phyloP scores from a whole-genome alignment of 2,888 invertebrate genomes.

The Cephus pygmeus region DNA sequence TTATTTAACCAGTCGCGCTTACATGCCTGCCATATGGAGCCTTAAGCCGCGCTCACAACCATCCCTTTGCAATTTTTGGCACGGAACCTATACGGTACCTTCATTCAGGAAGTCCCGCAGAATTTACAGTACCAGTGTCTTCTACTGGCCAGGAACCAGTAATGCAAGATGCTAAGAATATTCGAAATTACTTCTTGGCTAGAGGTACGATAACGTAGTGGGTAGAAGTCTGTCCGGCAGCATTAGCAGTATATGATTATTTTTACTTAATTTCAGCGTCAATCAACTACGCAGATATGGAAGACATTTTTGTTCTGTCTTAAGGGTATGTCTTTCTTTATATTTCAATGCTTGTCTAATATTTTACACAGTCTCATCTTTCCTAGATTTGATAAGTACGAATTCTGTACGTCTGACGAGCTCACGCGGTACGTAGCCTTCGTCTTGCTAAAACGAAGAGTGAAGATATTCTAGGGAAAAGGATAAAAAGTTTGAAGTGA shows the following conservation, averaged over 20 bases:
- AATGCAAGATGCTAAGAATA: slow-evolving; percentile 11
- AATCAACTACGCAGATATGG: not conserved
- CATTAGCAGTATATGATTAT: not conserved
- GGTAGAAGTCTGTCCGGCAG: not conserved
- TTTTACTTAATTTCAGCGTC: not conserved
- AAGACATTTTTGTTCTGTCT: not conserved
- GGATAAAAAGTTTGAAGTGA: not conserved
- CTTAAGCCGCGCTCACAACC: slow-evolving; percentile 10
- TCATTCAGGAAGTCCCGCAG: not conserved
- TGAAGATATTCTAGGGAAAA: not conserved
- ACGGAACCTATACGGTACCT: not conserved
- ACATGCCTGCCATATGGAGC: slow-evolving; percentile 30
- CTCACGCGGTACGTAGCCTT: not conserved
- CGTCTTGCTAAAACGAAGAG: not conserved
- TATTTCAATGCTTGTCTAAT: not conserved
- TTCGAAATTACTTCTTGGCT: slow-evolving; percentile 2
- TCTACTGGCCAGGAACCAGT: not conserved
- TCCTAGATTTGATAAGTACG: not conserved
- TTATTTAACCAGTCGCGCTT: not conserved
- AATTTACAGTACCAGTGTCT: not conserved
- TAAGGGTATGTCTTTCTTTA: no score
- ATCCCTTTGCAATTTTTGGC: not conserved
- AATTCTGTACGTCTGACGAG: not conserved
- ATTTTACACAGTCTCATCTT: not conserved
- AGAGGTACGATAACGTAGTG: not conserved